Evolutionary conservation across 1,140 invertebrate genomes (phyloP).

Genomic region (Andricus grossulariae): DNA sequence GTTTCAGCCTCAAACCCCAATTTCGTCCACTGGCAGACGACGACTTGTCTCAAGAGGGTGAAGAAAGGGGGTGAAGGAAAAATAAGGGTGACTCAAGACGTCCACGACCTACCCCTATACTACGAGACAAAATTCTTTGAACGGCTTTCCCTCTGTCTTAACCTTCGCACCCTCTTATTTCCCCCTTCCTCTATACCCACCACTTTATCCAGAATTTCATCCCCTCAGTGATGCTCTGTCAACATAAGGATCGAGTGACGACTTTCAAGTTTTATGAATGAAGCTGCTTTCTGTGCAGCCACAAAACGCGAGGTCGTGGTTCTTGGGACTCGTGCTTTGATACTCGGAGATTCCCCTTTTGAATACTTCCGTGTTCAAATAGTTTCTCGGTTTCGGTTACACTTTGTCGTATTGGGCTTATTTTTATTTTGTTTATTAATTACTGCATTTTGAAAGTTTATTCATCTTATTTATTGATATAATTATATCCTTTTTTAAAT

Average conservation of each 20-base stretch:
- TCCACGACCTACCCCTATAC: slow-evolving; percentile 71
- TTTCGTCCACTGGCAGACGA: slow-evolving; percentile 19
- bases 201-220: slow-evolving; percentile 36
- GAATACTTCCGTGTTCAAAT: not conserved
- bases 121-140: slow-evolving; percentile 63
- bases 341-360: not conserved
- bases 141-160: slow-evolving; percentile 37
- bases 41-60: slow-evolving; percentile 56
- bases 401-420: no score
- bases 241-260: slow-evolving; percentile 42
- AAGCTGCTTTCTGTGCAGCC: slow-evolving; percentile 32
- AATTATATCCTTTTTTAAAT: no score
- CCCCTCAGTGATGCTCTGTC: slow-evolving; percentile 33
- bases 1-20: slow-evolving; percentile 36
- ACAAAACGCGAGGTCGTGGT: slow-evolving; percentile 1
- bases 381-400: not conserved
- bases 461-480: no score
- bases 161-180: slow-evolving; percentile 33
- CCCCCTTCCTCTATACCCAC: slow-evolving; percentile 47
- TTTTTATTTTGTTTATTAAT: no score
- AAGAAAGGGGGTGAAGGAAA: slow-evolving; percentile 61
- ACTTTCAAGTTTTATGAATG: slow-evolving; percentile 64
- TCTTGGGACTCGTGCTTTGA: slow-evolving; percentile 5
- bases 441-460: no score
- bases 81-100: slow-evolving; percentile 67